These are phyloP conservation scores for Sceliomorpha sp. DNA, from an alignment of 2,888 invertebrate genomes.

Conservation along the genomic window DNA sequence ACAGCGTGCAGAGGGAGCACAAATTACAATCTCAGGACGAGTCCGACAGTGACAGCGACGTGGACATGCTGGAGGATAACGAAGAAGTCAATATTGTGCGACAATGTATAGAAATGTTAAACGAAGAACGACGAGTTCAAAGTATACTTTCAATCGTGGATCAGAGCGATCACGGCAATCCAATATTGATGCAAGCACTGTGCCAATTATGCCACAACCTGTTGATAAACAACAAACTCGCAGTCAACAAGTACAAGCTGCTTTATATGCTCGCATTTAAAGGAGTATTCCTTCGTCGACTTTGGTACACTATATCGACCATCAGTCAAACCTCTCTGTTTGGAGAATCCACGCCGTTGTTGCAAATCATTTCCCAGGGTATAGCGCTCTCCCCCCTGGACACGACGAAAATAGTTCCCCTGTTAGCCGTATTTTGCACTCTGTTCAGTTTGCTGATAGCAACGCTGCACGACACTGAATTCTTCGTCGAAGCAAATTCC, in stretches of 20 bases:
- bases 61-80: constrained; percentile 82
- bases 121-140: constrained; percentile 84
- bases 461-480: constrained; percentile 93
- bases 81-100: constrained; percentile 81
- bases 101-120: constrained; percentile 85
- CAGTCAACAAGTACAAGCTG: constrained; percentile 91
- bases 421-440: constrained; percentile 91
- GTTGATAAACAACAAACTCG: constrained; percentile 89
- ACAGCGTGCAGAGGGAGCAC: constrained; percentile 81
- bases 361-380: constrained; percentile 86
- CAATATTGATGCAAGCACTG: constrained; percentile 84
- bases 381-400: constrained; percentile 83
- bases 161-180: constrained; percentile 80
- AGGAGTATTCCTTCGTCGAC: constrained; percentile 87
- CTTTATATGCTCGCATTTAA: constrained; percentile 91
- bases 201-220: constrained; percentile 92
- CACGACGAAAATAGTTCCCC: constrained; percentile 86
- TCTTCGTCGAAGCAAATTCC: constrained; percentile 83
- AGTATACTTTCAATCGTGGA: constrained; percentile 82
- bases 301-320: constrained; percentile 84
- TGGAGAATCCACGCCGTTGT: constrained; percentile 82
- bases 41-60: constrained; percentile 82
- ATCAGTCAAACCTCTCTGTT: constrained; percentile 81
- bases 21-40: constrained; percentile 81
- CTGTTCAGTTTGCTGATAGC: constrained; percentile 89